Base-by-base conservation (phyloP, 2,888 invertebrate genomes). In the Hemithea aestivaria region DNA sequence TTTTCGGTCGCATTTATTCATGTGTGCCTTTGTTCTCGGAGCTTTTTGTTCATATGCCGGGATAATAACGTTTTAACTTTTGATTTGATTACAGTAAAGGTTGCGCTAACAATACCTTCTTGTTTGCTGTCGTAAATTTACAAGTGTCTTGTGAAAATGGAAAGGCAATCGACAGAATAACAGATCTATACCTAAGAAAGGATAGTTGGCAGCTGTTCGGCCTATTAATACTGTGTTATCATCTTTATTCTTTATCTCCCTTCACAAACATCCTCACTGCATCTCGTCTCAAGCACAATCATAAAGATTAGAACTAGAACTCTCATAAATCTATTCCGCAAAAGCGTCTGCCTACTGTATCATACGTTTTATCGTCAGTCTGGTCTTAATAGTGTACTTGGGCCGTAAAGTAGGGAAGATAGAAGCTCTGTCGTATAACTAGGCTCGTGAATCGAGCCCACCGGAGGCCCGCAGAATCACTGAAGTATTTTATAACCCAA, bases 381-480 rank as follows among this genome's bases (percentile, higher is more conserved):
- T 12, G 31, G 34, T 33, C 27, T 53, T 51, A 53, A 60, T 52
- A 48, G 53, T 40, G 26, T 34, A 31, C 35, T 44, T 26, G n/a
- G 38, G 32, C 51, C 46, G 24, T 62, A 56, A 60, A 61, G 47
- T 48, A 40, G 40, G 39, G 35, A 36, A 48, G 40, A 45, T 51
- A 50, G 43, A 45, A 45, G 45, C 50, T 47, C 34, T 25, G 34
- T 43, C 44, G 47, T 49, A 49, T 51, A 54, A 43, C 38, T 42
- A 56, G 48, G 44, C 39, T 55, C 52, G 45, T 53, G 54, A 58
- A 59, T 52, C 40, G 34, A 35, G 37, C 55, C 39, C 43, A 32
- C n/a, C 29, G 39, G 43, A 39, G 32, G 25, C 31, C 31, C 30
- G 26, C 27, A n/a, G n/a, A n/a, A n/a, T 21, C 28, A 26, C 31